Conservation (phyloP, 2,113 vertebrate genomes). For the Electrona antarctica region DNA sequence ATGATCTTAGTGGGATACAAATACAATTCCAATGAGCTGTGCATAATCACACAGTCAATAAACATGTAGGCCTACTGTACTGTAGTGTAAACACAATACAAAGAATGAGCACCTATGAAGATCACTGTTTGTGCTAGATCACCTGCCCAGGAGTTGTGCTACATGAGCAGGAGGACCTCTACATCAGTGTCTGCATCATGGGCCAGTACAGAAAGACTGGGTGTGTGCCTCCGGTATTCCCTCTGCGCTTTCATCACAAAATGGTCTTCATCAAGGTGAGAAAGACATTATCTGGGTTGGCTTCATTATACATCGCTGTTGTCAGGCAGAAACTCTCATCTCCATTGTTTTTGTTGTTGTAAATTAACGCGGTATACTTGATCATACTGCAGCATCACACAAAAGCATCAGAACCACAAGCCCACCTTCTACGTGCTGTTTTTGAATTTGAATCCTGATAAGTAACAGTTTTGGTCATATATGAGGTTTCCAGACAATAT, state of each 20-base stretch:
- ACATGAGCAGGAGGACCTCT: slow-evolving; percentile 82
- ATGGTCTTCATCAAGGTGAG: slow-evolving; percentile 93
- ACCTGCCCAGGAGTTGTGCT: slow-evolving; percentile 88
- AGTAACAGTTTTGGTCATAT: too few relatives aligned
- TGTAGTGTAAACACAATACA: too few relatives aligned
- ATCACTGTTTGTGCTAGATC: slow-evolving; percentile 78
- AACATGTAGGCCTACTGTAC: too few relatives aligned
- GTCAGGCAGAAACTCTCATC: too few relatives aligned
- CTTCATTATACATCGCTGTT: too few relatives aligned
- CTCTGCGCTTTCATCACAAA: slow-evolving; percentile 85
- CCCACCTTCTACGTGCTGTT: too few relatives aligned
- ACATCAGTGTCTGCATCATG: slow-evolving; percentile 88
- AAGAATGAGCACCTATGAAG: not conserved
- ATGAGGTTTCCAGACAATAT: too few relatives aligned
- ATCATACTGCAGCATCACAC: not conserved
- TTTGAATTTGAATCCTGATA: too few relatives aligned
- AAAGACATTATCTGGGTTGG: not conserved
- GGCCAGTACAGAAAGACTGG: slow-evolving; percentile 88
- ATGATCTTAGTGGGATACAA: too few relatives aligned
- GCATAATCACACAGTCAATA: too few relatives aligned
- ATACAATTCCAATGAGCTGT: too few relatives aligned
- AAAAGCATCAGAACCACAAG: not conserved
- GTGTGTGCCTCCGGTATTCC: slow-evolving; percentile 84
- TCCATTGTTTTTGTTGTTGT: too few relatives aligned
- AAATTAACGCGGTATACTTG: not conserved